Conservation (phyloP, 2,888 invertebrate genomes). For the Latrodectus elegans region DNA sequence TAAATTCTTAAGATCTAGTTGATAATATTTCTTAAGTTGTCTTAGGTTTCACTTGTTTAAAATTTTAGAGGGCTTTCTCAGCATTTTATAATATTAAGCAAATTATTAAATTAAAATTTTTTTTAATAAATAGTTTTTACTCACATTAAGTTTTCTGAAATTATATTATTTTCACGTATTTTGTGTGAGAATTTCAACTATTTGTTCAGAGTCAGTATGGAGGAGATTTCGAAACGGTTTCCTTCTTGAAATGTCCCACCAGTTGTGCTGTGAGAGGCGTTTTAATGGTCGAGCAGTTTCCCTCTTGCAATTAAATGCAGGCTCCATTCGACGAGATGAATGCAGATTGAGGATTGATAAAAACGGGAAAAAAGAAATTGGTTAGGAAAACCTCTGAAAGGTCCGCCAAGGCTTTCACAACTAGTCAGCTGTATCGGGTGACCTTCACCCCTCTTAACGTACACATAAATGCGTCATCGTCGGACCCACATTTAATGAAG, state of each 20-base stretch:
- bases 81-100: no score
- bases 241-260: neutral
- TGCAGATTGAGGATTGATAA: slow-evolving; percentile 41
- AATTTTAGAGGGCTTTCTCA: no score
- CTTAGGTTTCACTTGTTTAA: no score
- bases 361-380: slow-evolving; percentile 6
- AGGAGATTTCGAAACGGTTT: neutral
- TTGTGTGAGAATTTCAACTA: no score
- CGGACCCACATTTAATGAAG: neutral
- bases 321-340: slow-evolving; percentile 27
- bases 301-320: slow-evolving; percentile 35
- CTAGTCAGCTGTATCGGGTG: slow-evolving; percentile 57
- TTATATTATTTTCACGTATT: no score
- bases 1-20: no score
- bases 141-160: no score
- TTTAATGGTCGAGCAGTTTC: slow-evolving; percentile 28
- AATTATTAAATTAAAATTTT: no score
- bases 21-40: no score
- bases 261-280: neutral
- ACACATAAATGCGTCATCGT: slow-evolving; percentile 40
- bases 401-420: slow-evolving; percentile 48
- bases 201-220: no score
- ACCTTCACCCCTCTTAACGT: slow-evolving; percentile 51
- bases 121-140: no score
- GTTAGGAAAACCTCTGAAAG: slow-evolving; percentile 30